These are phyloP conservation scores for Teleogryllus oceanicus DNA, from an alignment of 2,888 invertebrate genomes.

Conservation along the genomic window DNA sequence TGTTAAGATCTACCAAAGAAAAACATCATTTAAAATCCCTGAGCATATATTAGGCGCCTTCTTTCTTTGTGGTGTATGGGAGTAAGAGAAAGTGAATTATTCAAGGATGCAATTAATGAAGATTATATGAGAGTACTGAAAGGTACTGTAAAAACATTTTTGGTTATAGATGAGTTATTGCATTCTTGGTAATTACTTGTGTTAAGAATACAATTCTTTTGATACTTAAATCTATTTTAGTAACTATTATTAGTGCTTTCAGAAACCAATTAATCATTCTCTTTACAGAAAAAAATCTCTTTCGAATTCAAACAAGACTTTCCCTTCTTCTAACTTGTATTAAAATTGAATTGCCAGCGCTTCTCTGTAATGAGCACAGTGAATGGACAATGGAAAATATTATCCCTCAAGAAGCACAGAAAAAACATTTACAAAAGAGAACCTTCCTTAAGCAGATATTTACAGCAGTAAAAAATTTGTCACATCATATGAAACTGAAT, in stretches of 20 bases:
- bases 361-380: slow-evolving; percentile 38
- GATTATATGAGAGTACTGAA: background rate
- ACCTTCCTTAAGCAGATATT: slow-evolving; percentile 43
- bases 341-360: slow-evolving; percentile 45
- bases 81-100: slow-evolving; percentile 42
- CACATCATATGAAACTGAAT: slow-evolving; percentile 34
- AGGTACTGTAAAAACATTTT: background rate
- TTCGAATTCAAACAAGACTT: slow-evolving; percentile 42
- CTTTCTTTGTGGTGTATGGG: slow-evolving; percentile 49
- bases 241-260: no score
- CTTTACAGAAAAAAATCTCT: slow-evolving; percentile 32
- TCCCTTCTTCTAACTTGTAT: slow-evolving; percentile 47
- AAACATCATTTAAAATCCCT: slow-evolving; percentile 38
- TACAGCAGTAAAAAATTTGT: slow-evolving; percentile 40
- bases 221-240: no score
- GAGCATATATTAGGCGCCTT: slow-evolving; percentile 44
- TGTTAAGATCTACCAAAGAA: no score
- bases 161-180: no score
- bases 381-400: background rate
- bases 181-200: no score
- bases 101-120: slow-evolving; percentile 21
- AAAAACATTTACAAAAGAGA: slow-evolving; percentile 40
- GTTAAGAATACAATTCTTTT: no score
- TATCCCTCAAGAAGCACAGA: background rate
- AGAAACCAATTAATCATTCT: background rate